Evolutionary conservation across 2,797 vertebrate genomes (phyloP), one percentile per base, ranked within the genome.

Genomic region (Triplophysa bombifrons): DNA sequence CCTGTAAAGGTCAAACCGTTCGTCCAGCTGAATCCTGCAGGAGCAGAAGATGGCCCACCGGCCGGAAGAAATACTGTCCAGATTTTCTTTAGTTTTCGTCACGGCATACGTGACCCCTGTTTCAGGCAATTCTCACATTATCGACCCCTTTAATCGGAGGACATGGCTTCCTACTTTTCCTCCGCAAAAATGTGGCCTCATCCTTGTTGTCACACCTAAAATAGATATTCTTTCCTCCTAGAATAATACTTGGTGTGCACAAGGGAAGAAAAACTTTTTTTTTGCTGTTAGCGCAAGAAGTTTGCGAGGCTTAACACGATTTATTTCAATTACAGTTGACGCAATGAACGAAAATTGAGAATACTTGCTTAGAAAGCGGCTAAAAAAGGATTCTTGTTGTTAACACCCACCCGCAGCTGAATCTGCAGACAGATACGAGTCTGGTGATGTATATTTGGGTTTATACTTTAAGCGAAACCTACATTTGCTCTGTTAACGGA

Each of bases 261-360:
- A 14, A 16, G 53, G 38, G 22, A 60, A 41, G 48, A 65, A 34
- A 70, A 55, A 64, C 51, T 30, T 48, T 25, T 69, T 77, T 80
- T 34, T 13, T 16, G 64, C 27, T 44, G 70, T 58, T 48, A 63
- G 53, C 10, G n/a, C 34, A 76, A 51, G n/a, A 44, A 8, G 30
- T 41, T 55, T 34, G 55, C 20, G 50, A 14, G 55, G 58, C 63
- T 72, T 72, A 72, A 78, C 44, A 34, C 27, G 66, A 64, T 78
- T 71, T 78, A 48, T 65, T 53, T 34, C 68, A 72, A 78, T 71
- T 78, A 65, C 60, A 78, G 68, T 61, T 64, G 48, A 72, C 25
- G 76, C 68, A 78, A 78, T 78, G 64, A 65, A 72, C n/a, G 68
- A 30, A 20, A 78, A 71, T 30, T 53, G 68, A 44, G 30, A 72